These are phyloP conservation scores for Oenanthe oenanthe DNA, from an alignment of 2,113 vertebrate genomes.

Conservation along the genomic window DNA sequence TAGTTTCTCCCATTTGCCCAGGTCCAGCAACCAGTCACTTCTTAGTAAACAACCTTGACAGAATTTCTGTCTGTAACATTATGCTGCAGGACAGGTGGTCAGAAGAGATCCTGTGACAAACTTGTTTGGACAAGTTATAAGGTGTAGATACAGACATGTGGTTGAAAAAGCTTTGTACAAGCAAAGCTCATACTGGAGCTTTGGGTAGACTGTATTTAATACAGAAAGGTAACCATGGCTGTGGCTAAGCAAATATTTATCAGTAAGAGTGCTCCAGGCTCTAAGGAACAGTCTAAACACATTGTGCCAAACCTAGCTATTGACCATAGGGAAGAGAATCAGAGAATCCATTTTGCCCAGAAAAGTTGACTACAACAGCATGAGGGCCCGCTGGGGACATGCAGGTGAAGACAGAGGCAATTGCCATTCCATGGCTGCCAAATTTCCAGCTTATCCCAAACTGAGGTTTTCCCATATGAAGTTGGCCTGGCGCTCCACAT, in stretches of 20 bases:
- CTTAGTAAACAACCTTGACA: neutral
- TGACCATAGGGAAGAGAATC: neutral
- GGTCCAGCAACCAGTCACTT: neutral
- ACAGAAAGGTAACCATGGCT: neutral
- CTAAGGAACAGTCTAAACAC: neutral
- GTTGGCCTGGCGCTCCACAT: rapidly evolving
- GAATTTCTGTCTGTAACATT: neutral
- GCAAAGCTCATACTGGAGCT: neutral
- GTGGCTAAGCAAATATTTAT: neutral
- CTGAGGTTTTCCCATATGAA: neutral
- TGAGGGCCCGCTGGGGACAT: no score
- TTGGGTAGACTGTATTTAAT: neutral
- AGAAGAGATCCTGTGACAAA: neutral
- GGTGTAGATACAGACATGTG: neutral
- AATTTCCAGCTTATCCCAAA: neutral
- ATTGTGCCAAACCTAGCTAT: neutral
- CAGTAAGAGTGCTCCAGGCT: neutral
- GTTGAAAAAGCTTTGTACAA: neutral
- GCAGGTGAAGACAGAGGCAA: neutral
- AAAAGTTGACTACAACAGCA: neutral
- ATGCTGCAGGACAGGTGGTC: neutral
- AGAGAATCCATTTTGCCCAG: neutral
- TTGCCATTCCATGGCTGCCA: neutral
- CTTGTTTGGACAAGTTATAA: neutral
- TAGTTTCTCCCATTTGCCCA: neutral